Conservation (phyloP, 2,888 invertebrate species). For the Lamellibrachia satsuma region DNA sequence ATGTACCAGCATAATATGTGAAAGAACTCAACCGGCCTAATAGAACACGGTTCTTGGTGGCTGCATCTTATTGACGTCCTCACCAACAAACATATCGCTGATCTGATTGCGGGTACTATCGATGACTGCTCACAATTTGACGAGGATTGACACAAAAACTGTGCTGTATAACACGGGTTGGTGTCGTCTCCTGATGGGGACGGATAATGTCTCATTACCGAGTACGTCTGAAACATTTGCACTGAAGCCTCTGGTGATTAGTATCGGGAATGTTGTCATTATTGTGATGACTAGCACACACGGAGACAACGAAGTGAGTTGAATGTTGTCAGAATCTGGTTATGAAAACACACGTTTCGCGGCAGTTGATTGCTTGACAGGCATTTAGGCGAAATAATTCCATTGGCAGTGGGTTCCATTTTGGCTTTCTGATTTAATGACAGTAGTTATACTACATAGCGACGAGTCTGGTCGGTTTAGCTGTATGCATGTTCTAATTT, state of each 20-base stretch:
- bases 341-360: neutral
- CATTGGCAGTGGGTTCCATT: neutral
- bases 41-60: neutral
- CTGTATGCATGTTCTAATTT: neutral
- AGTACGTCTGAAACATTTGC: neutral
- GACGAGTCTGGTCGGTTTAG: neutral
- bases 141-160: neutral
- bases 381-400: neutral
- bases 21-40: neutral
- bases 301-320: neutral
- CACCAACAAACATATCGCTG: neutral
- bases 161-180: neutral
- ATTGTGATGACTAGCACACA: neutral
- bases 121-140: neutral
- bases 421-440: neutral
- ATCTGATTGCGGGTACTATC: neutral
- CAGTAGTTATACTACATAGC: neutral
- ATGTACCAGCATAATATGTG: neutral
- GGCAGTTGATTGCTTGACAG: neutral
- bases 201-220: neutral
- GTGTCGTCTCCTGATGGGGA: neutral
- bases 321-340: neutral
- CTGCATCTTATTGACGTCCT: neutral
- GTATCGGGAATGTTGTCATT: neutral
- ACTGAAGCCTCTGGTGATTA: neutral